Evolutionary conservation across 2,113 vertebrate genomes (phyloP), one percentile per base, ranked within the genome.

Genomic region (Theropithecus gelada): DNA sequence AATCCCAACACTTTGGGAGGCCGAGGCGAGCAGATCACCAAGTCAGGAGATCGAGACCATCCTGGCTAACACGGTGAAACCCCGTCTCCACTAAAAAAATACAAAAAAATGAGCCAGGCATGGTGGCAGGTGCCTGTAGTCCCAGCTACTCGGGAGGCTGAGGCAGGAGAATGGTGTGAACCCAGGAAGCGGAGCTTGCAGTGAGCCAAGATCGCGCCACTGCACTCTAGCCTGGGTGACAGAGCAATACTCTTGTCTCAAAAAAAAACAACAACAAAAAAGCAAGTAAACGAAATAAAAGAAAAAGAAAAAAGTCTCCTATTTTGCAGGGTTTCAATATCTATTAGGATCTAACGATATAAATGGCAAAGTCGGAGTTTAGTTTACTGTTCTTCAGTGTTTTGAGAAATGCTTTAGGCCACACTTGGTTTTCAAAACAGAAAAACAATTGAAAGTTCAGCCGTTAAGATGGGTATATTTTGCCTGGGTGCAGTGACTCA

Each of bases 401-500:
- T 32, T 88, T 97, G 98, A 98, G 97, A 98, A 98, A 96, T 82
- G 48, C 70, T 4, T 3, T 59, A 88, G 12, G n/a, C 66, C 32
- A 38, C 10, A 78, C 81, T 97, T 94, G 96, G 92, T 94, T 98
- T 98, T 90, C 94, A 40, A 94, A 83, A 92, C 94, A 85, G 38
- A 87, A 80, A 89, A 97, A 83, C 57, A 87, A 95, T 94, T 97
- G 96, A 98, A 98, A 97, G 40, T 57, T 93, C 93, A 97, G 89
- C 92, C 80, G 88, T 92, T 94, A 97, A 88, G 93, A 97, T 88
- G 97, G 5, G 27, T 64, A 64, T 64, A 64, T 30, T 64, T 64
- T 64, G 61, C 61, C 61, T 64, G 61, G 5, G 27, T 30, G 30
- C 61, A 64, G 61, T 32, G 12, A 12, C 12, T 64, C 27, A 64